Evolutionary conservation across 2,888 invertebrate genomes (phyloP), one percentile per base, ranked within the genome.

Genomic region (Aradus depressus): DNA sequence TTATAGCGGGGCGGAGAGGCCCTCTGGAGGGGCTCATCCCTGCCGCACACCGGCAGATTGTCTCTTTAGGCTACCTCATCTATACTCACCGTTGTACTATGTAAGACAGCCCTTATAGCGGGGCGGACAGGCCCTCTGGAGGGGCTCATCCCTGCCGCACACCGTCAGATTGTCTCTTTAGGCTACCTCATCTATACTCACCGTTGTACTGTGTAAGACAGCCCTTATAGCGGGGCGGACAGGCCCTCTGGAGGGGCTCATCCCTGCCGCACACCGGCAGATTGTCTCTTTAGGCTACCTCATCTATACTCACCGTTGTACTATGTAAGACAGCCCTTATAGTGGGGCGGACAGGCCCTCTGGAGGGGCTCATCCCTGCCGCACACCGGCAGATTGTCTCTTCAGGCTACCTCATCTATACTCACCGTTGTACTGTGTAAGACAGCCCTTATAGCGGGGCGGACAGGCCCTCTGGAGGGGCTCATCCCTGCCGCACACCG

Each of bases 321-420:
- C 51, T 58, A 54, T 22, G 56, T 58, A 28, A 58, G 54, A 32
- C 58, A 58, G n/a, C 58, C 58, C 49, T 51, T 52, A 50, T 58
- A 56, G 14, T 44, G 25, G n/a, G 51, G 39, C 8, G 58, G 58
- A 45, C 58, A 58, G 32, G 45, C 48, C 37, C 48, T 58, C 18
- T 50, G 51, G 1, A 51, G 38, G 8, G 54, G 54, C n/a, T n/a
- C n/a, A n/a, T n/a, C n/a, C n/a, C n/a, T n/a, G n/a, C n/a, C n/a
- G n/a, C n/a, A n/a, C n/a, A n/a, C n/a, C n/a, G n/a, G n/a, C n/a
- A n/a, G n/a, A 26, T 39, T 26, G 37, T 55, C 45, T n/a, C 52
- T n/a, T n/a, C n/a, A n/a, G n/a, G n/a, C n/a, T n/a, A n/a, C n/a
- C n/a, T n/a, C n/a, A n/a, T n/a, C n/a, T n/a, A n/a, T n/a, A 42